phyloP scores from a whole-genome alignment of 1,140 invertebrate species.

The Macrosteles quadrilineatus region DNA sequence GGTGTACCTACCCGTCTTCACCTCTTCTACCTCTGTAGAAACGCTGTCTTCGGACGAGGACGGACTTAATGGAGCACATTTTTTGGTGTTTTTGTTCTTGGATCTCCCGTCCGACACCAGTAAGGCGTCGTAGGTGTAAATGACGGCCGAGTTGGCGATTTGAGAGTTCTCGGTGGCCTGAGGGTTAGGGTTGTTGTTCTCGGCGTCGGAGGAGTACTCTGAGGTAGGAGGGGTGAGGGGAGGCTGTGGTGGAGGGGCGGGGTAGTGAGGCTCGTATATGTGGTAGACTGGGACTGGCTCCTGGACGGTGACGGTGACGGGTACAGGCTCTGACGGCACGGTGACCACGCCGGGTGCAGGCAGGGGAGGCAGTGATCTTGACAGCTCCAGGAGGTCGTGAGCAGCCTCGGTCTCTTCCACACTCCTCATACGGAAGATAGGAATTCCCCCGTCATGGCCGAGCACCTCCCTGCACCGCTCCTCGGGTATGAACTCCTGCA shows the following conservation, averaged over 20 bases:
- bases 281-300: slow-evolving; percentile 39
- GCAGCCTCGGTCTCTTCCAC: slow-evolving; percentile 82
- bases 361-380: slow-evolving; percentile 73
- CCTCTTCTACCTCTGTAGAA: slow-evolving; percentile 50
- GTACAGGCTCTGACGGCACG: slow-evolving; percentile 51
- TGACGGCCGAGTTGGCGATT: slow-evolving; percentile 62
- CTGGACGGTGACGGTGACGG: slow-evolving; percentile 10
- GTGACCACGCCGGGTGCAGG: slow-evolving; percentile 63
- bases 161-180: slow-evolving; percentile 39
- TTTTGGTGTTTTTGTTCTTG: slow-evolving; percentile 54
- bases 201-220: slow-evolving; percentile 71
- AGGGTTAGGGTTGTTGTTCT: slow-evolving; percentile 59
- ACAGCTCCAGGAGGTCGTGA: slow-evolving; percentile 80
- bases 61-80: slow-evolving; percentile 31
- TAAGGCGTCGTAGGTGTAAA: slow-evolving; percentile 93
- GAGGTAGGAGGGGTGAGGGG: slow-evolving; percentile 68
- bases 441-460: slow-evolving; percentile 50
- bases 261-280: slow-evolving; percentile 43
- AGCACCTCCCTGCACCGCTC: slow-evolving; percentile 38
- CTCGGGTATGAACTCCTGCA: slow-evolving; percentile 30
- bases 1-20: slow-evolving; percentile 68
- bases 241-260: slow-evolving; percentile 43
- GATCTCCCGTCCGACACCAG: slow-evolving; percentile 92
- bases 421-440: slow-evolving; percentile 62
- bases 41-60: slow-evolving; percentile 59